These are phyloP conservation scores for Nasonia oneida DNA, from an alignment of 2,888 invertebrate genomes.

Conservation along the genomic window DNA sequence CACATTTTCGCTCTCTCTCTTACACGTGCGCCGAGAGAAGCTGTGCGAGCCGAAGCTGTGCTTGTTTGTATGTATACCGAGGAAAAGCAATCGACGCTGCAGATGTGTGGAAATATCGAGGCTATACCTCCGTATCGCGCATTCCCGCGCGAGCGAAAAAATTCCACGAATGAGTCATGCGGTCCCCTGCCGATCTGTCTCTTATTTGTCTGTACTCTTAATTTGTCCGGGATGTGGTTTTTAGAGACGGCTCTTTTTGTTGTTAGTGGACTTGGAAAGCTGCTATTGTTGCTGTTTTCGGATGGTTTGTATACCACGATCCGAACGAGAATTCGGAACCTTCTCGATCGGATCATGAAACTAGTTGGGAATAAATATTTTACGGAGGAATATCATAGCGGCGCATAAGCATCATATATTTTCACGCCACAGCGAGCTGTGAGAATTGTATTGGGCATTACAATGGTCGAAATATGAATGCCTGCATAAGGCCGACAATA, in stretches of 20 bases:
- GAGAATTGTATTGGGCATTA: slow-evolving; percentile 36
- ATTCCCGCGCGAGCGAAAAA: background rate
- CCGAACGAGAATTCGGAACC: background rate
- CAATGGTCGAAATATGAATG: slow-evolving; percentile 39
- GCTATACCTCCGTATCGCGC: slow-evolving; percentile 22
- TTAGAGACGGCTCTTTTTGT: background rate
- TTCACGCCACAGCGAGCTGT: background rate
- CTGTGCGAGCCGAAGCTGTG: background rate
- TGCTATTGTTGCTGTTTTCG: background rate
- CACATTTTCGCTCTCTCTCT: slow-evolving; percentile 33
- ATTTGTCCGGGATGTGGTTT: background rate
- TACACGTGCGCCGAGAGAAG: background rate
- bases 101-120: slow-evolving; percentile 16
- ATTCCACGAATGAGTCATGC: slow-evolving; percentile 19
- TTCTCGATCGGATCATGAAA: background rate
- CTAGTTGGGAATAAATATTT: background rate
- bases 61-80: background rate
- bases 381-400: background rate
- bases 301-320: background rate
- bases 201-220: background rate
- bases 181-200: background rate
- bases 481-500: slow-evolving; percentile 42
- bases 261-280: background rate
- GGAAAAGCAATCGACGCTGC: background rate
- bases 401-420: background rate